Evolutionary conservation across 1,140 invertebrate genomes (phyloP).

Genomic region (Helicoverpa zea): DNA sequence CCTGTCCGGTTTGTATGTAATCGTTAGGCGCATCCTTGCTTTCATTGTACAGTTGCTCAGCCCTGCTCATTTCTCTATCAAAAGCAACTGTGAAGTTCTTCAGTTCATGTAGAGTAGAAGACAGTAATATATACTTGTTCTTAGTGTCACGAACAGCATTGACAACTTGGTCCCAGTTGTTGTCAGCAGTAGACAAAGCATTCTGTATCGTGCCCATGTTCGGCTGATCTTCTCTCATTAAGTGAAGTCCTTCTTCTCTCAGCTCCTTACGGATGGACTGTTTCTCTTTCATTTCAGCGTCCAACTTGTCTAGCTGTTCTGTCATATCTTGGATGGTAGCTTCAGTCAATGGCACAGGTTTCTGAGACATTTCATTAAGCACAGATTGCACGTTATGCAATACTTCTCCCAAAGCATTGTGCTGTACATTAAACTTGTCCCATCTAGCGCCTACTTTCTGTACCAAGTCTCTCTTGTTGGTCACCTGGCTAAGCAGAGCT

Average conservation of each 20-base stretch:
- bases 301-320: conserved; percentile 84
- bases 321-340: conserved; percentile 88
- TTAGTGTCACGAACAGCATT: conserved; percentile 92
- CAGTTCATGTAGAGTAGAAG: conserved; percentile 92
- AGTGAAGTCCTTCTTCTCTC: conserved; percentile 90
- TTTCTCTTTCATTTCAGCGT: conserved; percentile 82
- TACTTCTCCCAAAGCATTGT: conserved; percentile 89
- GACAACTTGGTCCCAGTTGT: conserved; percentile 93
- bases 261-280: conserved; percentile 83
- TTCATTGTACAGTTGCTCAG: conserved; percentile 88
- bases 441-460: conserved; percentile 90
- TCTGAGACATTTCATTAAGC: conserved; percentile 87
- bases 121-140: conserved; percentile 91
- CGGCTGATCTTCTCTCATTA: conserved; percentile 94
- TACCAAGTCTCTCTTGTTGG: conserved; percentile 89
- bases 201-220: conserved; percentile 93
- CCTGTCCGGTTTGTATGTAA: conserved; percentile 88
- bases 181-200: conserved; percentile 91
- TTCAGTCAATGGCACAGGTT: conserved; percentile 88
- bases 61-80: conserved; percentile 90
- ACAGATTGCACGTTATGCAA: conserved; percentile 88
- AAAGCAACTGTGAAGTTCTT: conserved; percentile 91
- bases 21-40: conserved; percentile 89
- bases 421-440: conserved; percentile 90
- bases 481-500: conserved; percentile 89